Evolutionary conservation across 53 echinoderm and acorn worm genomes (phyloP).

Genomic region (Echinometra lucunter): DNA sequence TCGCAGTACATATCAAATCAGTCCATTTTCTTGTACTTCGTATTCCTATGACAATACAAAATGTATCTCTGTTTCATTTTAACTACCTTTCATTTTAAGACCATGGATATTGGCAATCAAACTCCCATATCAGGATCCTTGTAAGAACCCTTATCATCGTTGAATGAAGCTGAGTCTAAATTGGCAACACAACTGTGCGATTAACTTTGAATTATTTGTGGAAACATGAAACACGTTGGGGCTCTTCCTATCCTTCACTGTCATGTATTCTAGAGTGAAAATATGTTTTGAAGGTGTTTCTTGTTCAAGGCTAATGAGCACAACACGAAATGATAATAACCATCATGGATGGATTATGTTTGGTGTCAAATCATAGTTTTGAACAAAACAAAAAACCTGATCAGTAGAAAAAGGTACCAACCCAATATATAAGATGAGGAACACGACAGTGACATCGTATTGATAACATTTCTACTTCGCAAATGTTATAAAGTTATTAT

Average conservation of each 20-base stretch:
- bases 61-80: not conserved
- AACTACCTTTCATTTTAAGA: not conserved
- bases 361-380: not conserved
- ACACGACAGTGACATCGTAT: not conserved
- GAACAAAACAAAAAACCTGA: not conserved
- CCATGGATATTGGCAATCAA: conserved; percentile 25
- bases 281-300: not conserved
- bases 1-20: not conserved
- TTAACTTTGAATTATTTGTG: not conserved
- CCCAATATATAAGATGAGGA: not conserved
- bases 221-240: not conserved
- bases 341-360: not conserved
- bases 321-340: not conserved
- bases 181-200: not conserved
- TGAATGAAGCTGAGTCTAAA: not conserved
- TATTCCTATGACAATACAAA: too few species aligned
- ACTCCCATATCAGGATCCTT: not conserved
- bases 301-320: not conserved
- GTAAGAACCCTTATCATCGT: not conserved
- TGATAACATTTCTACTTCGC: too few species aligned
- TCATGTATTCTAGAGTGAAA: not conserved
- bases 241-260: not conserved
- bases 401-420: not conserved
- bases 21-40: not conserved
- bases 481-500: too few species aligned